A percentile compares a stretch with the other conserved stretches of the same genome.
phyloP scores from a whole-genome alignment of 2,888 invertebrate genomes.

The Acleris sparsana region DNA sequence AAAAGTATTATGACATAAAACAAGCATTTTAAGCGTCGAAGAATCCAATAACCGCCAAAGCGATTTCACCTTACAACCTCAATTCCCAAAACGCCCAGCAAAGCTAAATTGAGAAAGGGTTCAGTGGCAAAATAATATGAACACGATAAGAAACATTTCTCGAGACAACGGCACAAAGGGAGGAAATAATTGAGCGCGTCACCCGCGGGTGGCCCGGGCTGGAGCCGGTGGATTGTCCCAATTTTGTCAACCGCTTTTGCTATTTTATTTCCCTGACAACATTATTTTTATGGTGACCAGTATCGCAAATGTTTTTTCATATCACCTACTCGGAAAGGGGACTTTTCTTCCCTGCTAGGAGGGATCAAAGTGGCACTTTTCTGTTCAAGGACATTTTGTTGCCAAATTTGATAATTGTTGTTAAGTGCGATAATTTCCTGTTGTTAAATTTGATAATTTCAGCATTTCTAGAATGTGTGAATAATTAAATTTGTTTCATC shows the following conservation, averaged over 20 bases:
- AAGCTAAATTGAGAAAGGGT: slow-evolving; percentile 48
- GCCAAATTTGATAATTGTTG: too few species aligned
- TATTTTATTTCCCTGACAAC: slow-evolving; percentile 18
- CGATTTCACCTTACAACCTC: slow-evolving; percentile 12
- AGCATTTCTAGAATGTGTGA: too few species aligned
- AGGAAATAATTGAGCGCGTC: slow-evolving; percentile 52
- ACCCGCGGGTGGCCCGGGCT: slow-evolving; percentile 23
- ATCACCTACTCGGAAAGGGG: too few species aligned
- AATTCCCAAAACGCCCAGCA: slow-evolving; percentile 27
- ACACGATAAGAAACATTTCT: slow-evolving; percentile 47
- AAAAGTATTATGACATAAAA: not conserved
- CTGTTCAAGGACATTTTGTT: too few species aligned
- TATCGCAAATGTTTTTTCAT: not conserved
- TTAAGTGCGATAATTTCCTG: too few species aligned
- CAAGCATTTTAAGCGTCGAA: not conserved
- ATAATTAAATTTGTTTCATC: too few species aligned
- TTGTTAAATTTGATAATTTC: too few species aligned
- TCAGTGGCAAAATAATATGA: slow-evolving; percentile 46
- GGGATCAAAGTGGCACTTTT: too few species aligned
- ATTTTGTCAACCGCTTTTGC: slow-evolving; percentile 27
- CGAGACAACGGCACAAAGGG: slow-evolving; percentile 46
- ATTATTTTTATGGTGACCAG: slow-evolving; percentile 15
- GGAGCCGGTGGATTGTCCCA: slow-evolving; percentile 28
- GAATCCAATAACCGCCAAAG: not conserved
- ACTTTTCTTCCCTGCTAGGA: too few species aligned